Evolutionary conservation across 2,888 invertebrate genomes (phyloP), one percentile per base, ranked within the genome.

Genomic region (Zele albiditarsus): DNA sequence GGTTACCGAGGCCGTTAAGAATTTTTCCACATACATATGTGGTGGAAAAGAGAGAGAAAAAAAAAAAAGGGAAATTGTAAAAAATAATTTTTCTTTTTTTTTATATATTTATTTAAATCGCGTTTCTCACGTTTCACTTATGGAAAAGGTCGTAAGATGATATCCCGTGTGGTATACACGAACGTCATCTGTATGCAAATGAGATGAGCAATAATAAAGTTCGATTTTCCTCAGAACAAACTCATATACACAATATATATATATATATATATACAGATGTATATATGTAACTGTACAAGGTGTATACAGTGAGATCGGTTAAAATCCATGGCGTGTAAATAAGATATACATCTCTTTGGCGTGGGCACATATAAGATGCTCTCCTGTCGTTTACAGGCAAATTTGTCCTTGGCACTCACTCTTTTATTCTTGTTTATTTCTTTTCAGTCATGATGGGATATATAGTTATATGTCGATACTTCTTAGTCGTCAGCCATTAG

Each of bases 1-100:
- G 78, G 76, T 77, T 76, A 75, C 63, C 58, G 31, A 33, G 42
- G 62, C 62, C 23, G 31, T 72, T 74, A 74, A 73, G 71, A 70
- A 60, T 70, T 70, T 70, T 70, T 70, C 20, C 33, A 14, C 33
- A 58, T 33, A 1, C 6, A 63, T n/a, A 25, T 16, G 25, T 16
- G 25, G 10, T 57, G 5, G 16, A 23, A 8, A 25, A n/a, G n/a
- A 10, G n/a, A 62, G 8, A 62, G 28, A 3, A 62, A 60, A 60
- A 14, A 62, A 28, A 62, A 62, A 28, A 3, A 8, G 62, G n/a
- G n/a, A n/a, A n/a, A n/a, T n/a, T n/a, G n/a, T 2, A 53, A 53
- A 53, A 53, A 53, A 53, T n/a, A 46, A 67, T 68, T 74, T 71
- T 74, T 74, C 27, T 69, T 33, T 8, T 31, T 25, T 46, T 31